These are phyloP conservation scores for Acanthopleura granulata DNA, from an alignment of 2,888 invertebrate species.

Conservation along the genomic window DNA sequence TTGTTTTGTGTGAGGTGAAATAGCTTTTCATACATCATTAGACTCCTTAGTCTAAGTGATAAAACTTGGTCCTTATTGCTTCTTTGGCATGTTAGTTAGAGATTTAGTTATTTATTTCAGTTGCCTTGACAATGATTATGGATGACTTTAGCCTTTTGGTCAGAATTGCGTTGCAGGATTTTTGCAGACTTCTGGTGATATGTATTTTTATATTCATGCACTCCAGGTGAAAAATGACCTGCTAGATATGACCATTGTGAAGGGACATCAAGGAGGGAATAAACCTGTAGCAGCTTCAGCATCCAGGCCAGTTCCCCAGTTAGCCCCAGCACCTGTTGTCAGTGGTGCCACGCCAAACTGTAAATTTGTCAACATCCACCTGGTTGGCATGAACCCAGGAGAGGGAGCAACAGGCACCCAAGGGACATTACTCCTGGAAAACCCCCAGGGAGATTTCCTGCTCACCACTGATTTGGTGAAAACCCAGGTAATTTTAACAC, in stretches of 20 bases:
- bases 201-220: slow-evolving; percentile 19
- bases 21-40: no score
- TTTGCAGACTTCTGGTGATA: neutral
- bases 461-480: slow-evolving; percentile 35
- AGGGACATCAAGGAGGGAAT: slow-evolving; percentile 43
- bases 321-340: slow-evolving; percentile 50
- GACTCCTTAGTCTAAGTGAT: no score
- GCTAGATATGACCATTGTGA: slow-evolving; percentile 80
- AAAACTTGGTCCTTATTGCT: no score
- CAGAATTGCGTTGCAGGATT: neutral
- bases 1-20: no score
- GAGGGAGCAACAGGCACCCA: slow-evolving; percentile 74
- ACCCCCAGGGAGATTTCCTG: slow-evolving; percentile 69
- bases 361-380: slow-evolving; percentile 80
- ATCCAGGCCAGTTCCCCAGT: slow-evolving; percentile 8
- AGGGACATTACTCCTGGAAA: slow-evolving; percentile 81
- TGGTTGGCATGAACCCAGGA: slow-evolving; percentile 78
- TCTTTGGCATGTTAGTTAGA: no score
- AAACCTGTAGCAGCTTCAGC: neutral
- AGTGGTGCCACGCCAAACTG: slow-evolving; percentile 45
- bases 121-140: no score
- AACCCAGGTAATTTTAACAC: slow-evolving; percentile 32
- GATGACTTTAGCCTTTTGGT: neutral
- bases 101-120: no score
- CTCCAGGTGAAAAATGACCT: slow-evolving; percentile 81